phyloP scores from a whole-genome alignment of 2,888 invertebrate species.

The Ametastegia equiseti region DNA sequence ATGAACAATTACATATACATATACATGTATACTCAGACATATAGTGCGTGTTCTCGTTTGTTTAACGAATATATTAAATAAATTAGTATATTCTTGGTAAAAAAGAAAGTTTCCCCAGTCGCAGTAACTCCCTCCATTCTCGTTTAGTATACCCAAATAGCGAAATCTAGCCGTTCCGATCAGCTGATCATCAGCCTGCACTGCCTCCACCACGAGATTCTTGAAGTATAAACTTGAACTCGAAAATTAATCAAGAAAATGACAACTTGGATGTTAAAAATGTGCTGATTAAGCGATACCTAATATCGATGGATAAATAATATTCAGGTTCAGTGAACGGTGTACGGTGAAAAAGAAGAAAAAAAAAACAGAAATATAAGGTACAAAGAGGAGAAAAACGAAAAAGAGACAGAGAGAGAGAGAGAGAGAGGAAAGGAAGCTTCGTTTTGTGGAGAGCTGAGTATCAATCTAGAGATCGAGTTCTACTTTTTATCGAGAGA shows the following conservation, averaged over 20 bases:
- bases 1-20: no score
- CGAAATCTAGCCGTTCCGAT: background rate
- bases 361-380: background rate
- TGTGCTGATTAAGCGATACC: no score
- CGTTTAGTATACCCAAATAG: background rate
- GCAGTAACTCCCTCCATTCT: background rate
- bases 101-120: constrained; percentile 36
- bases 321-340: background rate
- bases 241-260: background rate
- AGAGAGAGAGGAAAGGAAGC: constrained; percentile 12
- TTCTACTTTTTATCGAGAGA: constrained; percentile 27
- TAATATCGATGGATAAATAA: background rate
- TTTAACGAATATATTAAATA: constrained; percentile 7
- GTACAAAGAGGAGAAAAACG: background rate
- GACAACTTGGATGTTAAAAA: background rate
- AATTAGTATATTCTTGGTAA: constrained; percentile 27
- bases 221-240: no score
- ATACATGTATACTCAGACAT: no score
- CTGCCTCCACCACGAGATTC: background rate
- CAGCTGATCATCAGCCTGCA: constrained; percentile 55
- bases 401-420: background rate
- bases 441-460: background rate
- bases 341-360: background rate
- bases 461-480: constrained; percentile 19
- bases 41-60: constrained; percentile 8